A percentile compares a stretch with the other conserved stretches of the same genome.
phyloP scores from a whole-genome alignment of 2,113 vertebrate genomes.

The Malurus elegans region DNA sequence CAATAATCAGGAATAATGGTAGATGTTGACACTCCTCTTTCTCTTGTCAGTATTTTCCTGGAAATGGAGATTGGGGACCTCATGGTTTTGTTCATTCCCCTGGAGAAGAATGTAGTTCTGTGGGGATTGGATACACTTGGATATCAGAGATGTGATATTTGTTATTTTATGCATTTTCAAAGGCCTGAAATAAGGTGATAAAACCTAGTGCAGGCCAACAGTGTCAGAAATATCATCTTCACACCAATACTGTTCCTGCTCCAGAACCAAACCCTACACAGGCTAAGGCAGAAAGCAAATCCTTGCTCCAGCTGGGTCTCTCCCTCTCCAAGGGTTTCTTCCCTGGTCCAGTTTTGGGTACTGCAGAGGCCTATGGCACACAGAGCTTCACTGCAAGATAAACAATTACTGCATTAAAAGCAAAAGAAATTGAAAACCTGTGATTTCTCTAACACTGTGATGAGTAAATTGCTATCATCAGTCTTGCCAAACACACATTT shows the following conservation, averaged over 20 bases:
- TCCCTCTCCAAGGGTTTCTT: background rate
- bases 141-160: rapidly evolving
- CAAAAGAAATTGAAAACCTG: background rate
- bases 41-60: background rate
- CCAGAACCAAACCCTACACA: background rate
- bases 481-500: rapidly evolving
- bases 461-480: background rate
- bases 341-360: background rate
- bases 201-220: background rate
- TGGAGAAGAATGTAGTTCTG: background rate
- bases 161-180: background rate
- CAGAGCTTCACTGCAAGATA: background rate
- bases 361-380: background rate
- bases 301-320: background rate
- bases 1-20: background rate
- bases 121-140: rapidly evolving
- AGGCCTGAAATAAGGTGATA: background rate
- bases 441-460: rapidly evolving
- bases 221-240: background rate
- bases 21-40: background rate
- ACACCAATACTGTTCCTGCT: background rate
- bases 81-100: background rate
- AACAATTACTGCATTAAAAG: background rate
- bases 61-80: background rate
- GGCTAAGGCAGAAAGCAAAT: background rate